Conservation (phyloP, 1,140 invertebrate genomes). For the Bombus fervidus region DNA sequence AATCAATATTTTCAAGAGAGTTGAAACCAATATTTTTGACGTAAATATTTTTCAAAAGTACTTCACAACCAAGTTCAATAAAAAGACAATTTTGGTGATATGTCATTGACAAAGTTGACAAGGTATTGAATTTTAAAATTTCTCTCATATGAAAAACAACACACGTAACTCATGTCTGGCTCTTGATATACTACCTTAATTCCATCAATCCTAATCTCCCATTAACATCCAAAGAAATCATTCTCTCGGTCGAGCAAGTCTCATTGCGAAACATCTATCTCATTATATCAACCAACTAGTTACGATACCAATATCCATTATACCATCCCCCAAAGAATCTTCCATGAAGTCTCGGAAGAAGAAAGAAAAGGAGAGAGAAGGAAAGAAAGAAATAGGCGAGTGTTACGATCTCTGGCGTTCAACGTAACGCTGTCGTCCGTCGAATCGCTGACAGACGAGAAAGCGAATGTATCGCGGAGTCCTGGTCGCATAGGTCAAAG, state of each 20-base stretch:
- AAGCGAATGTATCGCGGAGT: background rate
- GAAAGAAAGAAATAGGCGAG: background rate
- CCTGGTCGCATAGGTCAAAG: constrained; percentile 40
- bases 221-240: background rate
- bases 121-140: background rate
- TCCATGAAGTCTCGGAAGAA: no score
- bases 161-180: no score
- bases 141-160: background rate
- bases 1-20: no score
- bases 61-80: background rate
- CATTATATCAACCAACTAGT: background rate
- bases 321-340: background rate
- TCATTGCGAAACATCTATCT: background rate
- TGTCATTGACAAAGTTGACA: background rate
- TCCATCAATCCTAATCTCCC: background rate
- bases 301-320: background rate
- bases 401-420: background rate
- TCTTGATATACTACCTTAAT: background rate
- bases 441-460: background rate
- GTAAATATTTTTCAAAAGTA: background rate
- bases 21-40: background rate
- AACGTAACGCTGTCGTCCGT: background rate
- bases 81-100: background rate
- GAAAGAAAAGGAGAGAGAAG: background rate
- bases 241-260: background rate